Conservation (phyloP, 2,113 vertebrate genomes). For the Phylloscopus trochilus region DNA sequence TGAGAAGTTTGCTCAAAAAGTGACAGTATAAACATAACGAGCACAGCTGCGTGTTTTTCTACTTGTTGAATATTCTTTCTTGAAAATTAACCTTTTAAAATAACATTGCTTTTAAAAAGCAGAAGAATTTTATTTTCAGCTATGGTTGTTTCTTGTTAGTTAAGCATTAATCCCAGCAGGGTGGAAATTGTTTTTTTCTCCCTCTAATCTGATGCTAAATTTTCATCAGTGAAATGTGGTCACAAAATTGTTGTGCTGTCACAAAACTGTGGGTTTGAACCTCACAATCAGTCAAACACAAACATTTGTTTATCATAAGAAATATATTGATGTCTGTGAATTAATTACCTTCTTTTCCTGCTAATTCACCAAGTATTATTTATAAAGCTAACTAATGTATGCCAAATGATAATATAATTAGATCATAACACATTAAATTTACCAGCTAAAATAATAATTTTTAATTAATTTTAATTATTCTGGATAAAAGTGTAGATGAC, state of each 20-base stretch:
- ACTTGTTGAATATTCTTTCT: neutral
- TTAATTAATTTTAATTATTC: neutral
- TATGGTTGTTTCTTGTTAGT: neutral
- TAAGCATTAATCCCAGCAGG: neutral
- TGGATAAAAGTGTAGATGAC: neutral
- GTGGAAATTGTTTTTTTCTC: neutral
- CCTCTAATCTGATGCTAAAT: neutral
- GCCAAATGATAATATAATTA: neutral
- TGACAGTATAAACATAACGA: neutral
- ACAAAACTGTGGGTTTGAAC: neutral
- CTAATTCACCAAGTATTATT: neutral
- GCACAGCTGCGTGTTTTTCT: neutral
- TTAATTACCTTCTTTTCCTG: neutral
- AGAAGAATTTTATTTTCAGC: neutral
- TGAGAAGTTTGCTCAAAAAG: constrained; percentile 10
- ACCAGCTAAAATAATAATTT: no score
- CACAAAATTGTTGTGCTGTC: neutral
- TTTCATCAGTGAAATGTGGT: neutral
- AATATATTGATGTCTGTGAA: neutral
- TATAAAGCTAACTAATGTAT: neutral
- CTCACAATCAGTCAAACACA: neutral
- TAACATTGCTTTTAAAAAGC: neutral
- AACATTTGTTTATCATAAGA: neutral
- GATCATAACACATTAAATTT: neutral
- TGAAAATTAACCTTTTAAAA: constrained; percentile 32